phyloP scores from a whole-genome alignment of 2,888 invertebrate genomes.

The Mylabris sibirica region DNA sequence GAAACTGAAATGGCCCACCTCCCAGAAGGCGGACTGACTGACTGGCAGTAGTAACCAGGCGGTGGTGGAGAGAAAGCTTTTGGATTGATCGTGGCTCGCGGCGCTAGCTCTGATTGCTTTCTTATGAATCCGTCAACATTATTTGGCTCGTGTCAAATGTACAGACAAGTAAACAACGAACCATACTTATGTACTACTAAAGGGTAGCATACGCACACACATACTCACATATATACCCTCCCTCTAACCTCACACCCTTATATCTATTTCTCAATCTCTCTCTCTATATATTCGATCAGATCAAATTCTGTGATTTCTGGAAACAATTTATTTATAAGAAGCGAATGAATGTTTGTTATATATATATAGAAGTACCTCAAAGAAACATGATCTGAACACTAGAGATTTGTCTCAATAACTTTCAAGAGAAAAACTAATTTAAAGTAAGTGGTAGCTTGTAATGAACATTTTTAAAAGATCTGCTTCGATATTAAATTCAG shows the following conservation, averaged over 20 bases:
- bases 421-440: not conserved
- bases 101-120: slow-evolving; percentile 61
- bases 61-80: slow-evolving; percentile 24
- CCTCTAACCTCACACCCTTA: not conserved
- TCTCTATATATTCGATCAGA: not conserved
- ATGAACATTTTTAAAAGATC: not conserved
- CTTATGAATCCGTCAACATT: slow-evolving; percentile 56
- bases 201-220: not conserved
- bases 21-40: slow-evolving; percentile 30
- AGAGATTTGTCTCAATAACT: not conserved
- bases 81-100: slow-evolving; percentile 48
- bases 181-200: slow-evolving; percentile 5
- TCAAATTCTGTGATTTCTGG: not conserved
- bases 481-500: slow-evolving; percentile 31
- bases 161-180: slow-evolving; percentile 10
- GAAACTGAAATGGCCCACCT: slow-evolving; percentile 34
- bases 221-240: not conserved
- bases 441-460: not conserved
- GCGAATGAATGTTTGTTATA: not conserved
- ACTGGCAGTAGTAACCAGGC: slow-evolving; percentile 27
- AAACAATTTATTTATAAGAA: slow-evolving; percentile 4
- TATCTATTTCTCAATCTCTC: not conserved
- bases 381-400: not conserved
- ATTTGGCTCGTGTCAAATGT: slow-evolving; percentile 11
- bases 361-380: not conserved